These are phyloP conservation scores for Epinephelus moara DNA, from an alignment of 2,113 vertebrate species.

Conservation along the genomic window DNA sequence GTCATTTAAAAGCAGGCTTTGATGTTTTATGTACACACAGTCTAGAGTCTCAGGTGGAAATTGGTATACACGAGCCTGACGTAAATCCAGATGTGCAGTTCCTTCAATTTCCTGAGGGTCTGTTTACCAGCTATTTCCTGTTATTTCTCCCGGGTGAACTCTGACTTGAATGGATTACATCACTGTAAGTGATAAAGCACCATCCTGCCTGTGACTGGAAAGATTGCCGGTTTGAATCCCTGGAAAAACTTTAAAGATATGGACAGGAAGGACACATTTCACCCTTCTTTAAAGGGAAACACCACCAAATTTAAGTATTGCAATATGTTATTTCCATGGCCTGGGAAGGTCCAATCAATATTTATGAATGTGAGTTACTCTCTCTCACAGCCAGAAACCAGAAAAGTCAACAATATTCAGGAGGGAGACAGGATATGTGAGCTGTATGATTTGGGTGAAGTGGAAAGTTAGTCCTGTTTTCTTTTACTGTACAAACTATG, in stretches of 20 bases:
- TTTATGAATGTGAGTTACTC: no score
- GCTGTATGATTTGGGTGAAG: no score
- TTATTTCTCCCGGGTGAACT: constrained; percentile 34
- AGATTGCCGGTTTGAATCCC: not conserved
- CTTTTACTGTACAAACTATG: no score
- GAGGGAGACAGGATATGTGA: no score
- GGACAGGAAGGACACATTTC: not conserved
- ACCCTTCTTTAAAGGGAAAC: no score
- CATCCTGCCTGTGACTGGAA: not conserved
- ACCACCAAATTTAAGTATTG: no score
- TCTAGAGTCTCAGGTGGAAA: not conserved
- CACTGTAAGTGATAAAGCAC: not conserved
- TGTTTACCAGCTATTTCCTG: constrained; percentile 66
- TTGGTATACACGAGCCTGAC: not conserved
- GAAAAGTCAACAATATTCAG: no score
- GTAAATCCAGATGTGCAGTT: constrained; percentile 48
- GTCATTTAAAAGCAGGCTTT: not conserved
- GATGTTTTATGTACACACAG: constrained; percentile 17
- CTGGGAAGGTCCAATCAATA: no score
- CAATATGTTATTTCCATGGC: no score
- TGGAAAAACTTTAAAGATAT: not conserved
- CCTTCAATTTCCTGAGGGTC: constrained; percentile 27
- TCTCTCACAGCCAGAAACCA: no score
- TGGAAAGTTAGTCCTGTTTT: no score
- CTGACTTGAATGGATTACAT: constrained; percentile 10